Percentiles rank a stretch among this genome's conserved stretches.
phyloP scores from a whole-genome alignment of 23 tunicate species.

The Clavelina lepadiformis region DNA sequence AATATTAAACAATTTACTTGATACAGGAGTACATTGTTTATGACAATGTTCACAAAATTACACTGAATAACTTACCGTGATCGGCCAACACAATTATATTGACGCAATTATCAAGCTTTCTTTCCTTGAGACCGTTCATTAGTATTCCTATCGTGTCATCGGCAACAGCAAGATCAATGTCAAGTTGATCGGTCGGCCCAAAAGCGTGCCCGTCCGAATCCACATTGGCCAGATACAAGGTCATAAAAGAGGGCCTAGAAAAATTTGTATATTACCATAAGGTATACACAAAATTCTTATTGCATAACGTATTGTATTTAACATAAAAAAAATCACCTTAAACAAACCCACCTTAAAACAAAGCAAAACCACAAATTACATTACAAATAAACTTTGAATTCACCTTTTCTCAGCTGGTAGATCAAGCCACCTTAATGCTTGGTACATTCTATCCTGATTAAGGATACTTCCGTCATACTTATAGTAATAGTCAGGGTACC shows the following conservation, averaged over 20 bases:
- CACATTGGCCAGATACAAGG: conserved; percentile 58
- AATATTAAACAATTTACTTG: no score
- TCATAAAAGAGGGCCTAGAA: conserved; percentile 60
- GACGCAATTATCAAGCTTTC: conserved; percentile 63
- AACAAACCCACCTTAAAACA: no score
- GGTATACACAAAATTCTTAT: no score
- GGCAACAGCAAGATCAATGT: conserved; percentile 17
- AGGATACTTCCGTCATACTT: conserved; percentile 59
- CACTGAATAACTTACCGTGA: conserved; percentile 66
- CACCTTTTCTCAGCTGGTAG: conserved; percentile 64
- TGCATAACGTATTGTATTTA: no score
- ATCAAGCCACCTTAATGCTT: conserved; percentile 87
- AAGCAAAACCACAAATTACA: no score
- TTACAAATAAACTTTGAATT: no score
- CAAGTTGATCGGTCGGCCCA: conserved; percentile 38
- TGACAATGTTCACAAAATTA: no score
- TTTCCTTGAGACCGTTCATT: conserved; percentile 47
- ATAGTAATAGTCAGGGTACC: conserved; percentile 86
- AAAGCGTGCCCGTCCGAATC: conserved; percentile 46
- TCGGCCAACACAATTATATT: conserved; percentile 55
- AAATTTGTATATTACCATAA: no score
- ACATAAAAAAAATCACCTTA: no score
- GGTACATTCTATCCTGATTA: conserved; percentile 75
- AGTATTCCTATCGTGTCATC: conserved; percentile 41
- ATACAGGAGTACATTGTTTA: no score